A percentile compares a stretch with the other conserved stretches of the same genome.
Conservation (phyloP, 2,888 invertebrate species). For the Onchidella celtica region DNA sequence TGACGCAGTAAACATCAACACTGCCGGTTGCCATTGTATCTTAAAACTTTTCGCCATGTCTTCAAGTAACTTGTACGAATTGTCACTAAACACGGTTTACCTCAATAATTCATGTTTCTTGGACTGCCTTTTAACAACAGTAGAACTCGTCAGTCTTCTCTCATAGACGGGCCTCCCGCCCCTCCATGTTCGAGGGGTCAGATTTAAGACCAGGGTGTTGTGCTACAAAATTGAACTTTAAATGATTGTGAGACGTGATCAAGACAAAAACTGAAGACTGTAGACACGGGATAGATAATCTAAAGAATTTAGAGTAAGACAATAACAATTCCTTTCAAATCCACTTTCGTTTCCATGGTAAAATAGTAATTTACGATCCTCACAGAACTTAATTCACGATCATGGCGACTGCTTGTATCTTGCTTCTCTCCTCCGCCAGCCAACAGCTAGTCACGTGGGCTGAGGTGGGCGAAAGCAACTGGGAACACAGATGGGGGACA, state of each 20-base stretch:
- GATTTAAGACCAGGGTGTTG: slow-evolving; percentile 17
- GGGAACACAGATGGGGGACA: too few species aligned
- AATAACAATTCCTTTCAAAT: slow-evolving; percentile 38
- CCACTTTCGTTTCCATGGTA: slow-evolving; percentile 43
- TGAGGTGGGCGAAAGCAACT: not conserved
- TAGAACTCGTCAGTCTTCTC: slow-evolving; percentile 10
- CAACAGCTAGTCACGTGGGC: slow-evolving; percentile 37
- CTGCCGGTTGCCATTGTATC: too few species aligned
- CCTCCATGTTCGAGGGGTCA: slow-evolving; percentile 15
- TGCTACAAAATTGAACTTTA: not conserved
- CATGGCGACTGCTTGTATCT: slow-evolving; percentile 23
- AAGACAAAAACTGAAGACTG: slow-evolving; percentile 35
- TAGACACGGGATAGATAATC: slow-evolving; percentile 39
- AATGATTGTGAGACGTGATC: slow-evolving; percentile 20
- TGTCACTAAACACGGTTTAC: slow-evolving; percentile 44
- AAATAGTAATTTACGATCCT: slow-evolving; percentile 46
- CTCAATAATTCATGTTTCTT: slow-evolving; percentile 25
- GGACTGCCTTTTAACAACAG: slow-evolving; percentile 1
- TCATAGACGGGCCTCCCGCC: too few species aligned
- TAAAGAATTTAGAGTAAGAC: slow-evolving; percentile 28
- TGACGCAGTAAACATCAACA: too few species aligned
- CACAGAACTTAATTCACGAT: slow-evolving; percentile 46
- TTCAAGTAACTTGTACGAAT: too few species aligned
- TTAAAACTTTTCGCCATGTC: too few species aligned
- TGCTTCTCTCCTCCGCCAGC: not conserved